Conservation (phyloP, 2,888 invertebrate genomes). For the Perdita meconis region DNA sequence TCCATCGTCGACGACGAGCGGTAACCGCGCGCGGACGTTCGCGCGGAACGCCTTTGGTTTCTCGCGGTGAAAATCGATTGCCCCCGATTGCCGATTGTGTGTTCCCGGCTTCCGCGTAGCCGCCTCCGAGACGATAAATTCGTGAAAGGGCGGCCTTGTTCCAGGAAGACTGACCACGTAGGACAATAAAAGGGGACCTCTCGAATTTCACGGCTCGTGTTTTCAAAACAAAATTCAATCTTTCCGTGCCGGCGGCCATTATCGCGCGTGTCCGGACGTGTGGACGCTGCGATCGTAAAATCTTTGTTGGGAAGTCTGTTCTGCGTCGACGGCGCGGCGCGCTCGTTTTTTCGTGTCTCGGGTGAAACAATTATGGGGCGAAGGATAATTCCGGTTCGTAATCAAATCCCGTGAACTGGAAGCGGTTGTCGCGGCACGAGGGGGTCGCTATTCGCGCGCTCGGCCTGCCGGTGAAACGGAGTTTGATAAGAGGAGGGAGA, state of each 20-base stretch:
- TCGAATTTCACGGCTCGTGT: constrained; percentile 74
- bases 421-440: constrained; percentile 48
- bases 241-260: constrained; percentile 57
- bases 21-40: too few relatives aligned
- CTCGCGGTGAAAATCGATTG: constrained; percentile 50
- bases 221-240: constrained; percentile 77
- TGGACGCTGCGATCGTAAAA: constrained; percentile 59
- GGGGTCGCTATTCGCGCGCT: constrained; percentile 47
- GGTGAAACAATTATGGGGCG: constrained; percentile 22
- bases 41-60: constrained; percentile 28
- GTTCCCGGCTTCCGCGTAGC: constrained; percentile 33
- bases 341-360: background rate
- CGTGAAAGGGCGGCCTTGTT: constrained; percentile 66
- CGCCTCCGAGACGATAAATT: constrained; percentile 48
- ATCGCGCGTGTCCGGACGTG: constrained; percentile 49
- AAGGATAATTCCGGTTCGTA: constrained; percentile 54
- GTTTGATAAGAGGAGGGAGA: constrained; percentile 42
- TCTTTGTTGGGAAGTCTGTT: constrained; percentile 27
- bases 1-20: constrained; percentile 34
- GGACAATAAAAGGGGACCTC: constrained; percentile 59
- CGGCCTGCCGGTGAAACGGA: constrained; percentile 37
- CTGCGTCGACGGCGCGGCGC: too few relatives aligned
- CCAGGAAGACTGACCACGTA: constrained; percentile 53
- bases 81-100: constrained; percentile 29
- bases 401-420: constrained; percentile 64